Percentiles rank a stretch among this genome's conserved stretches.
phyloP scores from a whole-genome alignment of 2,888 invertebrate species.

The Tridacna crocea region DNA sequence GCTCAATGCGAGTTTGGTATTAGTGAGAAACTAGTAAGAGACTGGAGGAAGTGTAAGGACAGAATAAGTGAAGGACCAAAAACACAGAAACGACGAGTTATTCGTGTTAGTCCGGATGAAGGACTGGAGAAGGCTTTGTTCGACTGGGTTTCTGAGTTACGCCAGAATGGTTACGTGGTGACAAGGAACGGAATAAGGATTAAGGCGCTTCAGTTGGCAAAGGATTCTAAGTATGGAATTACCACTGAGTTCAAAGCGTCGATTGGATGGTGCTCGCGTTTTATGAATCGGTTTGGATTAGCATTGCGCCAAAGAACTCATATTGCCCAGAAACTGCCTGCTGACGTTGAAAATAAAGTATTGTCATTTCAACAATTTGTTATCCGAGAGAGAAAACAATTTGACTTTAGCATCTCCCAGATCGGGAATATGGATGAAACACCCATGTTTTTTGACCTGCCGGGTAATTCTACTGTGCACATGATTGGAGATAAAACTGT shows the following conservation, averaged over 20 bases:
- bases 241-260: neutral
- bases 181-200: neutral
- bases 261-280: conserved; percentile 14
- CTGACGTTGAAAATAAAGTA: conserved; percentile 34
- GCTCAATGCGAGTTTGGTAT: conserved; percentile 21
- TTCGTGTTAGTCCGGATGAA: no score
- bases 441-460: conserved; percentile 47
- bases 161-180: neutral
- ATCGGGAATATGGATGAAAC: conserved; percentile 41
- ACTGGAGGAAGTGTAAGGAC: conserved; percentile 1
- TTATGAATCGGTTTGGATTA: conserved; percentile 23
- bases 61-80: no score
- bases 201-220: neutral
- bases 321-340: conserved; percentile 50
- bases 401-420: conserved; percentile 9
- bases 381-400: neutral
- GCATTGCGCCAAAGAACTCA: conserved; percentile 34
- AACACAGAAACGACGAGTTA: neutral
- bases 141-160: no score
- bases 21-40: conserved; percentile 18
- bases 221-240: neutral
- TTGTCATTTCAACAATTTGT: conserved; percentile 1
- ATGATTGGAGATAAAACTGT: conserved; percentile 40
- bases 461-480: conserved; percentile 44
- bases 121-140: no score